phyloP scores from a whole-genome alignment of 2,797 vertebrate species.

The Rhadinocentrus ornatus region DNA sequence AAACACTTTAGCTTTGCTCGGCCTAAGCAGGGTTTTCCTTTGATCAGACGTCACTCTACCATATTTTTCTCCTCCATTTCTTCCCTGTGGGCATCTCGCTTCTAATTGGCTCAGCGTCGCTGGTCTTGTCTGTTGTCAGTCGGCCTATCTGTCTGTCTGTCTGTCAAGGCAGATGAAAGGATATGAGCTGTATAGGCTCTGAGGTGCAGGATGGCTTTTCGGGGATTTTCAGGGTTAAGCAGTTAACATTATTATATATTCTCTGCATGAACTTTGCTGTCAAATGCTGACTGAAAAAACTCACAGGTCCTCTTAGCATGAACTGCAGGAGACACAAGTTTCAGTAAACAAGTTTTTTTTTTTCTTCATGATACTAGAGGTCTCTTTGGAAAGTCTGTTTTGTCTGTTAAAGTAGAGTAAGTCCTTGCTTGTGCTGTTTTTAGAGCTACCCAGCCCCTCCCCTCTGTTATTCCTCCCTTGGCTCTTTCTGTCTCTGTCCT shows the following conservation, averaged over 20 bases:
- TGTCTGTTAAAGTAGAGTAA: slow-evolving; percentile 17
- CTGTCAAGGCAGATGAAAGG: slow-evolving; percentile 70
- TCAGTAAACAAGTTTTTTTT: slow-evolving; percentile 19
- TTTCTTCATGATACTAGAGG: slow-evolving; percentile 24
- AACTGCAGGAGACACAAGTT: slow-evolving; percentile 18
- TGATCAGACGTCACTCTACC: slow-evolving; percentile 77
- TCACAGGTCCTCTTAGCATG: slow-evolving; percentile 1
- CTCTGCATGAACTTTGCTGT: slow-evolving; percentile 34
- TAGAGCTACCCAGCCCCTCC: slow-evolving; percentile 29
- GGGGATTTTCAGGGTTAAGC: slow-evolving; percentile 49
- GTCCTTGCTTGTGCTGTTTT: slow-evolving; percentile 45
- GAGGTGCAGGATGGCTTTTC: slow-evolving; percentile 31
- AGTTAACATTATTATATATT: slow-evolving; percentile 39
- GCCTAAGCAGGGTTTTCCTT: slow-evolving; percentile 75
- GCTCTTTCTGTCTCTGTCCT: slow-evolving; percentile 50
- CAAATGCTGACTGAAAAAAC: slow-evolving; percentile 9
- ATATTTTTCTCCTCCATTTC: slow-evolving; percentile 54
- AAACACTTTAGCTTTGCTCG: slow-evolving; percentile 71
- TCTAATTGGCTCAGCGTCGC: slow-evolving; percentile 76
- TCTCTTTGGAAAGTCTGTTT: slow-evolving; percentile 12
- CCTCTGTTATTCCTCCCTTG: slow-evolving; percentile 39
- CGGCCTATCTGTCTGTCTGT: slow-evolving; percentile 67
- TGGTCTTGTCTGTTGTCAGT: slow-evolving; percentile 68
- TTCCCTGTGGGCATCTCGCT: slow-evolving; percentile 71
- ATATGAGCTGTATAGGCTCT: slow-evolving; percentile 44